Evolutionary conservation across 2,113 vertebrate species (phyloP).

Genomic region (Mungos mungo): DNA sequence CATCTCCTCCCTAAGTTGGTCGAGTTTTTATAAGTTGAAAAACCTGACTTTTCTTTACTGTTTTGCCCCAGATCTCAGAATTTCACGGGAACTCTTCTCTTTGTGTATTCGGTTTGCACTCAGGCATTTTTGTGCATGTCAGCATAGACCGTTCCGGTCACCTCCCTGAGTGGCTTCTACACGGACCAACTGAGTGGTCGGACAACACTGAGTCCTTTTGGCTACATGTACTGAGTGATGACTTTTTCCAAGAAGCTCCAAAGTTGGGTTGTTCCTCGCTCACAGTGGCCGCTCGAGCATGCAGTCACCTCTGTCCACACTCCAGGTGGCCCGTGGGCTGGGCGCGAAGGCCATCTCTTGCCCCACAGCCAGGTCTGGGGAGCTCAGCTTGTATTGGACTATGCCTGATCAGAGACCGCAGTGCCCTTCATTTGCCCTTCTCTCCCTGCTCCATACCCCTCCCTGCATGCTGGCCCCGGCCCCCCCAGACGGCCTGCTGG

Average conservation of each 20-base stretch:
- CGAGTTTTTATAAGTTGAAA: background rate
- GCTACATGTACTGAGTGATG: background rate
- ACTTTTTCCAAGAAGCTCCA: background rate
- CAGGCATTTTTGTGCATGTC: background rate
- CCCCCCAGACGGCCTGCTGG: background rate
- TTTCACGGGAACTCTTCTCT: background rate
- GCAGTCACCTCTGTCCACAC: background rate
- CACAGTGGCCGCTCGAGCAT: background rate
- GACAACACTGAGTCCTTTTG: background rate
- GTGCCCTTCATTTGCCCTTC: background rate
- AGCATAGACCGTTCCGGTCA: background rate
- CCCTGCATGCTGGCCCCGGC: no score
- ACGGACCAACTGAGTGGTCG: background rate
- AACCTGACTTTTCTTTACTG: background rate
- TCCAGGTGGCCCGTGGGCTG: background rate
- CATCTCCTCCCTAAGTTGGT: background rate
- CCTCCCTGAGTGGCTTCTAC: background rate
- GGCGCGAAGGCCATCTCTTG: background rate
- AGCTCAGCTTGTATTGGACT: background rate
- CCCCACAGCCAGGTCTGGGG: background rate
- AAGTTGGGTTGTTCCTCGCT: background rate
- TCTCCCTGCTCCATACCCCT: accelerated
- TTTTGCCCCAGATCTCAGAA: background rate
- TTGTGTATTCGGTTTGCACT: background rate
- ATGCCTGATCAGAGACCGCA: background rate